These are phyloP conservation scores for Tauraco hartlaubi DNA, from an alignment of 2,797 vertebrate genomes.

Conservation along the genomic window DNA sequence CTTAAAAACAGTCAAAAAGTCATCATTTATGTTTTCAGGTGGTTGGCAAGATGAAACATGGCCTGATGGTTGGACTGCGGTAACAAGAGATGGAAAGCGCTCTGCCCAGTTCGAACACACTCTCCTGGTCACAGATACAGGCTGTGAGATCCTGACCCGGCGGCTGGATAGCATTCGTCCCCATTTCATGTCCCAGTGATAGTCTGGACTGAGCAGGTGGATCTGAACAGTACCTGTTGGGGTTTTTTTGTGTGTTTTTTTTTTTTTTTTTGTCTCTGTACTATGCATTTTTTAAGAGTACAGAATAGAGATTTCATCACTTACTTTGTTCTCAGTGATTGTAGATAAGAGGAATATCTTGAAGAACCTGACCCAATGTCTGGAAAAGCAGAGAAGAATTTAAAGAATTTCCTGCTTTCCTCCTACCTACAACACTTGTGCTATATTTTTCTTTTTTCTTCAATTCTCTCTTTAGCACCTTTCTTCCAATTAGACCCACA, in stretches of 20 bases:
- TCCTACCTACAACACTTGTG: constrained; percentile 37
- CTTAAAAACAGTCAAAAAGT: neutral
- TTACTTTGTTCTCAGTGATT: constrained; percentile 74
- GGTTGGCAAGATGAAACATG: constrained; percentile 99
- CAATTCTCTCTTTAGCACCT: constrained; percentile 59
- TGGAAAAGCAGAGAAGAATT: constrained; percentile 69
- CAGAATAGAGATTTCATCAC: constrained; percentile 70
- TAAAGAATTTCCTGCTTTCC: constrained; percentile 60
- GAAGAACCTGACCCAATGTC: constrained; percentile 57
- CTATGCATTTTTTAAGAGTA: constrained; percentile 75
- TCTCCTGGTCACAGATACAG: constrained; percentile 94
- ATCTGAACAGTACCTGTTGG: neutral
- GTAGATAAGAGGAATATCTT: constrained; percentile 64
- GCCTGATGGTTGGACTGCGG: constrained; percentile 98
- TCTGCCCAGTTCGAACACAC: constrained; percentile 99
- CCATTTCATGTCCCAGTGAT: constrained; percentile 93
- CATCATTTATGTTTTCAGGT: constrained; percentile 77
- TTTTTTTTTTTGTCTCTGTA: constrained; percentile 50
- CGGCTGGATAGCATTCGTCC: constrained; percentile 89
- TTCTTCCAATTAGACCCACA: constrained; percentile 54
- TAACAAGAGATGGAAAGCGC: constrained; percentile 96
- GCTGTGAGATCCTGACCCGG: constrained; percentile 95
- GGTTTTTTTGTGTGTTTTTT: too few species aligned
- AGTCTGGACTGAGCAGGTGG: constrained; percentile 59
- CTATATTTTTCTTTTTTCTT: constrained; percentile 30